Evolutionary conservation across 2,797 vertebrate species (phyloP), one percentile per base, ranked within the genome.

Genomic region (Poecilia gillii): DNA sequence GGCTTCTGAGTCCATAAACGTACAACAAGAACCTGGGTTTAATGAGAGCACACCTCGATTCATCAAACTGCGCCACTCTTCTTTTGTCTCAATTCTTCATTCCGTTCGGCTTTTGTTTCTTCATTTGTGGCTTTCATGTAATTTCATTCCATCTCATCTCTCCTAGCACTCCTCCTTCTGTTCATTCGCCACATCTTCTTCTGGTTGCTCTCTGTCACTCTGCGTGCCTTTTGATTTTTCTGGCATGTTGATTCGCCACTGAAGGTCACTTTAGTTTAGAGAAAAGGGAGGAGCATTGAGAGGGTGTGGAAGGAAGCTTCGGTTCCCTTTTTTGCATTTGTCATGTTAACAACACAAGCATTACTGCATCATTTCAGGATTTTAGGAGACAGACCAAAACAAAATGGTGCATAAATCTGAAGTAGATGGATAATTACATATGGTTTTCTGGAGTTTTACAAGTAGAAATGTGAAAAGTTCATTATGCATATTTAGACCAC

Each of bases 211-310:
- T 43, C 31, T 68, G 43, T 45, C 66, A 53, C 72, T 84, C 80
- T 80, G 78, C 72, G 73, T 74, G 71, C 91, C 71, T 81, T 85
- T 73, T 20, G 73, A 74, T 62, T 85, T 81, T 90, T 91, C 86
- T 72, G 13, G 76, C 80, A 78, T 76, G 81, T 84, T 82, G 82
- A 88, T 84, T 88, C 57, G 20, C 86, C 62, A 36, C 72, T 93
- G 93, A 95, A 94, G 94, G 94, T 94, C 92, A 93, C 89, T 91
- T 90, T 83, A 79, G 85, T 84, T 91, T 88, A 74, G 81, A 76
- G 80, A 80, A 7, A 13, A 55, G 43, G 70, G 74, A 82, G 85
- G 89, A 87, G 57, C 85, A 86, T 25, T 5, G 36, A 9, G 9
- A 68, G 64, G 39, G 66, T 43, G 85, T 78, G 39, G 66, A 80